Conservation (phyloP, 2,797 vertebrate species). For the Dermochelys coriacea region DNA sequence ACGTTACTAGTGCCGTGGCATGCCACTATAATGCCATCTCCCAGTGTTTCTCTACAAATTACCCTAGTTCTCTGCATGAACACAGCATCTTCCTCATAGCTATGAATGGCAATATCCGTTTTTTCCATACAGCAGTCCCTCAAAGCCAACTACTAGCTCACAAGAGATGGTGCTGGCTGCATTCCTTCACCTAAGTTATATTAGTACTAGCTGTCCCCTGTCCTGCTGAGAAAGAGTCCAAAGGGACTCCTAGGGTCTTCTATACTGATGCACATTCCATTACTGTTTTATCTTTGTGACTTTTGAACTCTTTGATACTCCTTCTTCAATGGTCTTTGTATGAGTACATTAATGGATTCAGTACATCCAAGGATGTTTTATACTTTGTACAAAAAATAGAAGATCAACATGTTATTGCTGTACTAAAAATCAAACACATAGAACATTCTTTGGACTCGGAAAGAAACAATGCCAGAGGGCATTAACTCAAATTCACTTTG, state of each 20-base stretch:
- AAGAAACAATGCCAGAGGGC: background rate
- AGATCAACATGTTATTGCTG: background rate
- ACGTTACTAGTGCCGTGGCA: background rate
- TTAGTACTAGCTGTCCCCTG: background rate
- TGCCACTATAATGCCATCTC: accelerated
- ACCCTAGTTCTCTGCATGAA: background rate
- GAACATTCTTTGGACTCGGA: accelerated
- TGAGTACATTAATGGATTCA: background rate
- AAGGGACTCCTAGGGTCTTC: background rate
- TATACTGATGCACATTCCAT: background rate
- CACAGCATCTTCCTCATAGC: background rate
- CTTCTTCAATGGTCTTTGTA: background rate
- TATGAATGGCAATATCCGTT: background rate
- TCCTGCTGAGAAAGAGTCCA: background rate
- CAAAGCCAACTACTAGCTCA: background rate
- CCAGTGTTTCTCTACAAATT: background rate
- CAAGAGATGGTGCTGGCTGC: background rate
- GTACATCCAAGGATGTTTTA: background rate
- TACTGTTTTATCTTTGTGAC: background rate
- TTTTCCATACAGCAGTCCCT: background rate
- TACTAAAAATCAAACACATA: background rate
- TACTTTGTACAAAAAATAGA: background rate
- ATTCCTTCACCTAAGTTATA: background rate
- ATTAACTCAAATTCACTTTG: background rate
- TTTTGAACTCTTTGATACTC: background rate